These are phyloP conservation scores for Pelosia muscerda DNA, from an alignment of 2,888 invertebrate species.

Conservation along the genomic window DNA sequence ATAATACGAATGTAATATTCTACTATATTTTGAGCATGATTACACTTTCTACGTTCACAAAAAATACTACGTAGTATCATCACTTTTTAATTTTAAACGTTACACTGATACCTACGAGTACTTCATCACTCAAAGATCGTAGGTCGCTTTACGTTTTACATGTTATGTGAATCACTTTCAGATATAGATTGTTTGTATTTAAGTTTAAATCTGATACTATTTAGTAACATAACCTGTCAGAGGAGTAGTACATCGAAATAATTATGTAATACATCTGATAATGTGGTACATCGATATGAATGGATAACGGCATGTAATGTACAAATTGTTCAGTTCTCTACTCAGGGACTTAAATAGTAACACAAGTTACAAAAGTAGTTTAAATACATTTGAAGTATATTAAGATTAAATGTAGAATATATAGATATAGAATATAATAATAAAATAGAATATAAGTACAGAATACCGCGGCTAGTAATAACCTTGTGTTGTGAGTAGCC, in stretches of 20 bases:
- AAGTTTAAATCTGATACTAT: neutral
- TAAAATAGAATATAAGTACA: no score
- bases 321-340: neutral
- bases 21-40: conserved; percentile 29
- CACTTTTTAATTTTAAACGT: conserved; percentile 16
- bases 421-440: no score
- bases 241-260: neutral
- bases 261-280: neutral
- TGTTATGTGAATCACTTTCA: conserved; percentile 7
- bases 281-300: neutral
- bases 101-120: conserved; percentile 8
- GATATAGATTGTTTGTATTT: neutral
- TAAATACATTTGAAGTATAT: neutral
- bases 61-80: conserved; percentile 31
- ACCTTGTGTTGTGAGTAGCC: no score
- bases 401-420: no score
- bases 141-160: conserved; percentile 6
- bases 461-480: no score
- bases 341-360: neutral
- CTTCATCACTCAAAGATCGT: conserved; percentile 18
- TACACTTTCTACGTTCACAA: conserved; percentile 48
- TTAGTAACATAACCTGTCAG: neutral
- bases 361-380: neutral
- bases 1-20: conserved; percentile 31
- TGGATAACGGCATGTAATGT: neutral